These are phyloP conservation scores for Hymenopus coronatus DNA, from an alignment of 2,888 invertebrate species.

Conservation along the genomic window DNA sequence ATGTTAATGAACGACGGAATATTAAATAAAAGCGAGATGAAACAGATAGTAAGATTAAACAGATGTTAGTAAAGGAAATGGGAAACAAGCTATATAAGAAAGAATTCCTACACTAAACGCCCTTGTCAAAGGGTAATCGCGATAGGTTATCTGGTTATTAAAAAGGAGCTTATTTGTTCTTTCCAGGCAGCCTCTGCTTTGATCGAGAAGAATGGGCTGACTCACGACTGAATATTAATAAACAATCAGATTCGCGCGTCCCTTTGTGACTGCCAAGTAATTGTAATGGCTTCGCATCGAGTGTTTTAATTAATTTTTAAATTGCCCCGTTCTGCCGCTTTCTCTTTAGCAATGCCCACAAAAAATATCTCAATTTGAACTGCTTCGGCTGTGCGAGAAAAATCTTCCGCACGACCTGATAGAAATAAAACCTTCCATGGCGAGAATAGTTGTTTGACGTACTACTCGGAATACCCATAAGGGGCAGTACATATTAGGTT, in stretches of 20 bases:
- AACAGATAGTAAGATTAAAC: no score
- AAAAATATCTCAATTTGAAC: neutral
- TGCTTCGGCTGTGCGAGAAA: neutral
- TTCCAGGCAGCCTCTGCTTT: neutral
- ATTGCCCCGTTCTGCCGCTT: neutral
- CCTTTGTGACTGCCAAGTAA: neutral
- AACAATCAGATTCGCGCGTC: neutral
- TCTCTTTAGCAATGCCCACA: neutral
- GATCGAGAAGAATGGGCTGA: neutral
- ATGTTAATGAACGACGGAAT: no score
- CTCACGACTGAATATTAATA: neutral
- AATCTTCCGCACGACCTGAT: neutral
- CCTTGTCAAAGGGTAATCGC: neutral
- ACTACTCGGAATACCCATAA: no score
- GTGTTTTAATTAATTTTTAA: neutral
- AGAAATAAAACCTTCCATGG: neutral
- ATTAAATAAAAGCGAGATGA: no score
- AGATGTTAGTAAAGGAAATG: no score
- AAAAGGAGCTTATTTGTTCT: neutral
- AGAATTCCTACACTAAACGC: no score
- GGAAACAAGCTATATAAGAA: no score
- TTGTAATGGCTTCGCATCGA: neutral
- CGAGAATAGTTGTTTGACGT: no score
- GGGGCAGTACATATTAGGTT: no score
- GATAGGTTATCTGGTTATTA: neutral